Base-by-base conservation (phyloP, 2,797 vertebrate species). In the Allobates femoralis region DNA sequence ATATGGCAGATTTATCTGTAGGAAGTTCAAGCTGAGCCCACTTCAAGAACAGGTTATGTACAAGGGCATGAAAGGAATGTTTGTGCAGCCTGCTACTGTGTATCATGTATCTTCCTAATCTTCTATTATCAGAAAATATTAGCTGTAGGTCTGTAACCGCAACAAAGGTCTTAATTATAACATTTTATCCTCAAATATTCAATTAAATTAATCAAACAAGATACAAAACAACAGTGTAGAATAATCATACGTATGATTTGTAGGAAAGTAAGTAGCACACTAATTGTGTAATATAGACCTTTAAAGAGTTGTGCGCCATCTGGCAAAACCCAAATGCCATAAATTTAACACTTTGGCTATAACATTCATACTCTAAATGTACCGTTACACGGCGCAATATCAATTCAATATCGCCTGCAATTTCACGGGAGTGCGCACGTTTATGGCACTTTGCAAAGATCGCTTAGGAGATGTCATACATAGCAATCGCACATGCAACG, bases 1-100 rank as follows among this genome's bases (percentile, higher is more conserved):
- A 37, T 23, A 69, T 69, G 32, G 67, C 16, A 69, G 73, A 82
- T 86, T 83, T 86, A 82, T 83, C 60, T 76, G 71, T 78, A 62
- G 80, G 85, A 83, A 67, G 73, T 78, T 79, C 64, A 71, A 53
- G 78, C 60, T 53, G 15, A 16, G 19, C 34, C n/a, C 18, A 69
- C 34, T 78, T 60, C 62, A 51, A 71, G 12, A 56, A 41, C 21
- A 26, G 19, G 50, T 82, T 78, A 60, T 83, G 83, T 78, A 51
- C 51, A 71, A 56, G 64, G 50, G 75, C n/a, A 51, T 53, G 19
- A 79, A 62, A 82, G 37, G 32, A 77, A 69, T 73, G 34, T 62
- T 62, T 56, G n/a, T 64, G 26, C 21, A 81, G 37, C 19, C 16
- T 76, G 46, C n/a, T 30, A n/a, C n/a, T n/a, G n/a, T n/a, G 32